A percentile compares a stretch with the other conserved stretches of the same genome.
phyloP scores from a whole-genome alignment of 2,888 invertebrate species.

The Portevinia maculata region DNA sequence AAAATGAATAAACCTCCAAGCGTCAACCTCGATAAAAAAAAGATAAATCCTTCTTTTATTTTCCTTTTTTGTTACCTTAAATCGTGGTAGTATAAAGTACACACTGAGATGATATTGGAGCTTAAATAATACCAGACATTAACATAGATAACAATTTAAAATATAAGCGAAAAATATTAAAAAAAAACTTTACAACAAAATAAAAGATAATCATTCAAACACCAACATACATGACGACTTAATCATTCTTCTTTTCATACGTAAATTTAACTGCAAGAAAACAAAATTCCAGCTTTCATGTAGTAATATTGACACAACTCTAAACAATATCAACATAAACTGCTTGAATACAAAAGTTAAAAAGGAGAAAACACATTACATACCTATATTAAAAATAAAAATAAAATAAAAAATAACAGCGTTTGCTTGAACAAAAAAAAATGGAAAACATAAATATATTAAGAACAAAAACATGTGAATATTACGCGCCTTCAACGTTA shows the following conservation, averaged over 20 bases:
- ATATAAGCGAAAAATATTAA: conserved; percentile 61
- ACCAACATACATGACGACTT: conserved; percentile 49
- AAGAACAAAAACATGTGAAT: conserved; percentile 79
- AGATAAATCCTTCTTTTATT: conserved; percentile 17
- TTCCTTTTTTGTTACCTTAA: conserved; percentile 24
- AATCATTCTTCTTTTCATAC: conserved; percentile 62
- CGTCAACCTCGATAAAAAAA: conserved; percentile 15
- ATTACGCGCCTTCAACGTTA: conserved; percentile 82
- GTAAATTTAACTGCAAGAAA: conserved; percentile 62
- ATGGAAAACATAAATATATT: conserved; percentile 55
- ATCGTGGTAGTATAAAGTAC: conserved; percentile 73
- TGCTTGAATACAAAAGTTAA: conserved; percentile 61
- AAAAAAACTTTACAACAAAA: conserved; percentile 63
- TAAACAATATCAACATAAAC: conserved; percentile 60
- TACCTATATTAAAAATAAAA: conserved; percentile 12
- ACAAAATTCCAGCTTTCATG: conserved; percentile 70
- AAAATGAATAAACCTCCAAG: conserved; percentile 40
- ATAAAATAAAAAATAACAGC: conserved; percentile 47
- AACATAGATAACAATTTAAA: conserved; percentile 60
- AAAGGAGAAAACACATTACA: conserved; percentile 13
- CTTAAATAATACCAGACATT: conserved; percentile 74
- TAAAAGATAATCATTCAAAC: conserved; percentile 73
- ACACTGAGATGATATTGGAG: conserved; percentile 66
- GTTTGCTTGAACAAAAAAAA: conserved; percentile 56
- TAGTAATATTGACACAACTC: conserved; percentile 70